Base-by-base conservation (phyloP, 2,797 vertebrate genomes). In the Tachyglossus aculeatus region DNA sequence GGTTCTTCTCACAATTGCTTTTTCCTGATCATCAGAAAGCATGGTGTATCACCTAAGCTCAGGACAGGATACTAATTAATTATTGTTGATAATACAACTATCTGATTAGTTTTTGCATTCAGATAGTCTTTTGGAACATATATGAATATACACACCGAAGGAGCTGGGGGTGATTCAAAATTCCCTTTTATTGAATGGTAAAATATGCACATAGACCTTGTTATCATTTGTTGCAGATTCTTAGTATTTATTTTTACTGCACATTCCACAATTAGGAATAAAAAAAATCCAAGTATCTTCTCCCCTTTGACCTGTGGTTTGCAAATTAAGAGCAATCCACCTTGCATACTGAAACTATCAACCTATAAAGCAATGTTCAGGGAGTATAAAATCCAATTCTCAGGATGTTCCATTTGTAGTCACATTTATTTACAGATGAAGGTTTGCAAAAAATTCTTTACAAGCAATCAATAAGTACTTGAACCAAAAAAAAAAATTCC, bases 71-170 rank as follows among this genome's bases (percentile, higher is more conserved):
- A 77, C 77, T 57, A 75, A 54, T 7, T 38, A 78, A 71, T 67
- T 24, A 61, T 10, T 75, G 47, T 16, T 67, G 65, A 65, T 67
- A 73, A 69, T 10, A 25, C 69, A 55, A 64, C 71, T 33, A 61
- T 71, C 27, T 31, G 33, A 10, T 27, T 37, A 39, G 68, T 67
- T 51, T 47, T 54, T 52, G 36, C 14, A 43, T 8, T 51, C 15
- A 22, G 36, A 79, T 63, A 58, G 25, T 0, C 1, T 31, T 45
- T 71, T 74, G 18, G 2, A 15, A 58, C 43, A 22, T 16, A 29
- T 32, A 37, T 15, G 77, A 78, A 81, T 22, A 43, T 16, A 73
- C 37, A 81, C n/a, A 78, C 25, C 54, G 53, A 86, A 63, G 27
- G 11, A 47, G 66, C 24, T 19, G 12, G 43, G 53, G 67, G 56